Base-by-base conservation (phyloP, 2,888 invertebrate species). In the Sesia bembeciformis region DNA sequence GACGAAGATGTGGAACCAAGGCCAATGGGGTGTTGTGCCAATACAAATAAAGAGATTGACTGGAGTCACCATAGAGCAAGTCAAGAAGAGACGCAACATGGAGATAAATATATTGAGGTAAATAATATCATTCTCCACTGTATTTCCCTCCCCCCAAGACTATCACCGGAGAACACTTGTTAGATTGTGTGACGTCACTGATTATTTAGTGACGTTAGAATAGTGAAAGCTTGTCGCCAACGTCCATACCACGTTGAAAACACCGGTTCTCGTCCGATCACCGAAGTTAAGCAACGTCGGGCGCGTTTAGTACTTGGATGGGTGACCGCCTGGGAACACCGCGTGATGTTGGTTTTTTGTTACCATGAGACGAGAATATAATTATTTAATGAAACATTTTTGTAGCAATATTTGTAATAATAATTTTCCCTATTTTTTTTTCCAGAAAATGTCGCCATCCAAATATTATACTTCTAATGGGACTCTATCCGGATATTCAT, bases 361-460 rank as follows among this genome's bases (percentile, higher is more conserved):
- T 4, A 43, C n/a, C 5, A 43, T 49, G 5, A 42, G n/a, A n/a
- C n/a, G n/a, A n/a, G n/a, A n/a, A n/a, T n/a, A n/a, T n/a, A n/a
- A n/a, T n/a, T n/a, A n/a, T n/a, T n/a, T 23, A 23, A 23, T 23
- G 23, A 23, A 23, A 23, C 23, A 23, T 23, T 23, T 23, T 23
- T 23, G 1, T 23, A 23, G 23, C 23, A 23, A 23, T 50, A 4
- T 4, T 54, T 53, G 55, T 39, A 49, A 70, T 53, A 8, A 40
- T 46, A 23, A 7, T 49, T 52, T 40, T 43, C 46, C 39, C 39
- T 49, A 49, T 43, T 52, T 43, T 51, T 39, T 54, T 54, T 67
- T 76, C 4, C 72, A 90, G 90, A 68, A 87, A 90, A 74, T 87
- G 84, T 67, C 88, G 89, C 58, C 91, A 91, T 61, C 88, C 90